phyloP scores from a whole-genome alignment of 2,888 invertebrate genomes.

The Salpingus planirostris region DNA sequence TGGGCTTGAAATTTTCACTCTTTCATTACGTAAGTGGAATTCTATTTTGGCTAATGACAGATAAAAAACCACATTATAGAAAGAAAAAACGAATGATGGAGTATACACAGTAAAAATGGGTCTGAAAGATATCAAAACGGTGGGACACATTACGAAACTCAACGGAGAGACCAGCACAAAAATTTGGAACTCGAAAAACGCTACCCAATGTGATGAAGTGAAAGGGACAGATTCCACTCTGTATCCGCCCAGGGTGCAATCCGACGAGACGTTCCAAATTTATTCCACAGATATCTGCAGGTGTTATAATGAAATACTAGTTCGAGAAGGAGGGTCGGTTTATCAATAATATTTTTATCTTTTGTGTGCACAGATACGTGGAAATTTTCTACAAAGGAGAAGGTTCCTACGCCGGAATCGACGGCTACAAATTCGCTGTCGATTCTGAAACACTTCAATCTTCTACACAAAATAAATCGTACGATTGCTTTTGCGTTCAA shows the following conservation, averaged over 20 bases:
- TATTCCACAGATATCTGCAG: slow-evolving; percentile 59
- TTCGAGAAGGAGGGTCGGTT: not conserved
- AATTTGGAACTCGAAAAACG: slow-evolving; percentile 36
- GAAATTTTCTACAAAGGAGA: not conserved
- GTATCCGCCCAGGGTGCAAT: no score
- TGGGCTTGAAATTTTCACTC: no score
- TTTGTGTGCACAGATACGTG: not conserved
- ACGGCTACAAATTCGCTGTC: not conserved
- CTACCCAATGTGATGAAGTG: slow-evolving; percentile 41
- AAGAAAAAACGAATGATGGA: no score
- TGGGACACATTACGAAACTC: slow-evolving; percentile 44
- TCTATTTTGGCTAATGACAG: no score
- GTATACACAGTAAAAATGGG: slow-evolving; percentile 48
- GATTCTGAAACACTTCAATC: not conserved
- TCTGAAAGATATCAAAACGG: slow-evolving; percentile 35
- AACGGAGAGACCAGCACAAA: slow-evolving; percentile 35
- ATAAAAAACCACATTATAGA: no score
- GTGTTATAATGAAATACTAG: slow-evolving; percentile 29
- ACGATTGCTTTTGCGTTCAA: slow-evolving; percentile 59
- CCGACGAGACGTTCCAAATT: no score
- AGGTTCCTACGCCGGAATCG: not conserved
- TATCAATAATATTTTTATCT: not conserved
- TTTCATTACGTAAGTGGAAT: no score
- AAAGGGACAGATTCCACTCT: slow-evolving; percentile 48
- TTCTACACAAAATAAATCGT: not conserved